Base-by-base conservation (phyloP, 2,888 invertebrate genomes). In the Chrysolina oricalcia region DNA sequence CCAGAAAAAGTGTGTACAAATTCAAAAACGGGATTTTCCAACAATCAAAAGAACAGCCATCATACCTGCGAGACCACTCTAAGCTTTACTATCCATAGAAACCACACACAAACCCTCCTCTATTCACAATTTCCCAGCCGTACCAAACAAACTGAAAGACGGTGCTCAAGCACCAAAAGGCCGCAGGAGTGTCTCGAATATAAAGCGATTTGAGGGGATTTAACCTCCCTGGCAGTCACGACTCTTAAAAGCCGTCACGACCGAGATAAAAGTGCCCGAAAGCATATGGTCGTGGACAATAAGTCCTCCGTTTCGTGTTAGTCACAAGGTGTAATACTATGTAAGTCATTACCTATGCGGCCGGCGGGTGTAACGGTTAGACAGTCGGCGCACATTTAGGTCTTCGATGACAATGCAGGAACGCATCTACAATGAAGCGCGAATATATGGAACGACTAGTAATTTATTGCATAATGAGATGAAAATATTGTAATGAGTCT, bases 141-240 rank as follows among this genome's bases (percentile, higher is more conserved):
- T n/a, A 23, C n/a, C 23, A 59, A 59, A 35, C 35, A 59, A 59
- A 59, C 59, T 35, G 27, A 59, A 59, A 59, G 27, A 3, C 53
- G 35, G 35, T 35, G 46, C 2, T 46, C 46, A 46, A 59, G 27
- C 35, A 59, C 2, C 59, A 15, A 35, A 27, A 35, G 27, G 46
- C 27, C 35, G 27, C 15, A 35, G n/a, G 27, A 59, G 27, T 35
- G 72, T 15, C 56, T 21, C 66, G 40, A 68, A 72, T 41, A 43
- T 56, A 66, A 73, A 73, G 67, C 66, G 66, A 73, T 67, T 56
- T 43, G 63, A 70, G 70, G 73, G 65, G 43, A 66, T 74, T 72
- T 72, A 69, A 73, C 77, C 72, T 77, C 70, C 35, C n/a, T 70
- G 72, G 53, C 77, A 72, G 75, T 72, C 77, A 77, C 77, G 77